A percentile compares a stretch with the other conserved stretches of the same genome.
Evolutionary conservation across 2,888 invertebrate genomes (phyloP).

Genomic region (Ochlodes sylvanus): DNA sequence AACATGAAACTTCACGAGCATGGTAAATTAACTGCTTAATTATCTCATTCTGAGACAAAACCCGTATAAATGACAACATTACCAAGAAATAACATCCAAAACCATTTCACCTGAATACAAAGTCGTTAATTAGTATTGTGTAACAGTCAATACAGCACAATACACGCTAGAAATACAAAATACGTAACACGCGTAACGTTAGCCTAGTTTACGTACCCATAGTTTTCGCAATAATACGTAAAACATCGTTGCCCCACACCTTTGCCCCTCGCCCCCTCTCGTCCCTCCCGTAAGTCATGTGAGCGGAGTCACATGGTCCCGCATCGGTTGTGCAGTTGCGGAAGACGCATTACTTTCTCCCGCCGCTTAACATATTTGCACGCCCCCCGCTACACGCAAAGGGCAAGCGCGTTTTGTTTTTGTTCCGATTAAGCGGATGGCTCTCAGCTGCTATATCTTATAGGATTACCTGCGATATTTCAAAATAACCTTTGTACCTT

Average conservation of each 20-base stretch:
- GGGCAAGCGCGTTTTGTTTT: slow-evolving; percentile 46
- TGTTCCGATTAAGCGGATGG: slow-evolving; percentile 30
- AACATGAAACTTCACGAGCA: too few relatives aligned
- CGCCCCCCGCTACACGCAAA: slow-evolving; percentile 46
- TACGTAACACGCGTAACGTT: slow-evolving; percentile 58
- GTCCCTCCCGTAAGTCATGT: slow-evolving; percentile 56
- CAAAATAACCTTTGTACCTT: too few relatives aligned
- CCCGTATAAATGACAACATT: not conserved
- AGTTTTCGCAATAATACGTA: slow-evolving; percentile 61
- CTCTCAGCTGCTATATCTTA: slow-evolving; percentile 18
- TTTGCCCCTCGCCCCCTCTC: slow-evolving; percentile 29
- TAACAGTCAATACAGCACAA: slow-evolving; percentile 60
- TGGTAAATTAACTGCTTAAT: too few relatives aligned
- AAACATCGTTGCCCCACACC: slow-evolving; percentile 26
- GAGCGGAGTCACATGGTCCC: slow-evolving; percentile 62
- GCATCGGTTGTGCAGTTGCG: slow-evolving; percentile 60
- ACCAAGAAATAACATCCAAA: not conserved
- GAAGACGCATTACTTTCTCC: slow-evolving; percentile 66
- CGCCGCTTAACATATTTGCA: slow-evolving; percentile 50
- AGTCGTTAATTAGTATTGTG: slow-evolving; percentile 58
- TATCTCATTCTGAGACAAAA: not conserved
- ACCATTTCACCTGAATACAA: slow-evolving; percentile 47
- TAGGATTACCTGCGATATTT: not conserved
- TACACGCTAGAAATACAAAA: slow-evolving; percentile 59
- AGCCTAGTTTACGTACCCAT: slow-evolving; percentile 52